Evolutionary conservation across 2,113 vertebrate genomes (phyloP), one percentile per base, ranked within the genome.

Genomic region (Prochilodus magdalenae): DNA sequence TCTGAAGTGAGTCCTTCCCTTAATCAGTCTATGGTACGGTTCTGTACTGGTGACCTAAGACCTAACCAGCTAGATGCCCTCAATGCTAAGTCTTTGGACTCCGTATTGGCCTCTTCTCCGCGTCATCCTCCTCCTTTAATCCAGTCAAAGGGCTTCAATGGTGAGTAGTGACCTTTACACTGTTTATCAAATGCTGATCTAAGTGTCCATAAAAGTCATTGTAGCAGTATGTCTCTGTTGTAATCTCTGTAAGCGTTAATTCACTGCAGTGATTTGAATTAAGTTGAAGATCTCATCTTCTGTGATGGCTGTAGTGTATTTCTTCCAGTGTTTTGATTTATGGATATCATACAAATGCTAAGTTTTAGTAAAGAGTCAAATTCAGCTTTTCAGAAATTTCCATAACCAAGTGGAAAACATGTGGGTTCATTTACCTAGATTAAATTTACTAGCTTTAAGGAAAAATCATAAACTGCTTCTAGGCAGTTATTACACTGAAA

Each of bases 121-220:
- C 89, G 83, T 0, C 84, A 92, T 1, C 91, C 90, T 4, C 30
- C 86, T 0, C 89, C 87, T 20, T 93, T 84, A 75, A 22, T 83
- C 51, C 89, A 89, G 0, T 36, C 71, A 36, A 95, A 95, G 79
- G 93, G 95, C 79, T 95, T 98, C 91, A 95, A 94, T 4, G 96
- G 96, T 97, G 82, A 93, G 92, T 90, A 40, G 2, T 0, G 36
- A 36, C 27, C 20, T 33, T 8, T 20, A 7, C 40, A 22, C 51
- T 18, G 29, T 13, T 72, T 49, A 1, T 5, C 78, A 62, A 5
- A n/a, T 16, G n/a, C 26, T n/a, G 12, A 29, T 81, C 59, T 40
- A 53, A 65, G 36, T 62, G 40, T 47, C 30, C 12, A 26, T 5
- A 55, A 44, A 70, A 2, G 65, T 57, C n/a, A 8, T n/a, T 20